phyloP scores from a whole-genome alignment of 2,113 vertebrate species.

The Crotophaga sulcirostris region DNA sequence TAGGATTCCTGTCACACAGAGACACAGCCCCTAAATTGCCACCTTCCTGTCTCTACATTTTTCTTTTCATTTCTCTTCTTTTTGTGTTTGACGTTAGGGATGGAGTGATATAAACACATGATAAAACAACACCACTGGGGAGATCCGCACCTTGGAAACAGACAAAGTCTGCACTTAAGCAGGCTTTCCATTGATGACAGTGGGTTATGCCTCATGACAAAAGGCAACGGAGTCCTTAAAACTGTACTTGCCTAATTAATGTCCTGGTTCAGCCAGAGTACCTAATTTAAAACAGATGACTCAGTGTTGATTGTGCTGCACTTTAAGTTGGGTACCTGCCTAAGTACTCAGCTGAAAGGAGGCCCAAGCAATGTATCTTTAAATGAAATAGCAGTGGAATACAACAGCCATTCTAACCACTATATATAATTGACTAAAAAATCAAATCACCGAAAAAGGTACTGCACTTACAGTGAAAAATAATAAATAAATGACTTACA shows the following conservation, averaged over 20 bases:
- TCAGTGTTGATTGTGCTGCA: constrained; percentile 15
- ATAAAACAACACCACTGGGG: constrained; percentile 19
- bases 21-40: constrained; percentile 30
- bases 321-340: constrained; percentile 53
- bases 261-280: neutral
- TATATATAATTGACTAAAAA: constrained; percentile 58
- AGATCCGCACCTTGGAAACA: neutral
- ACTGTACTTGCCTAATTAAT: constrained; percentile 17
- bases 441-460: constrained; percentile 49
- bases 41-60: constrained; percentile 38
- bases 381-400: constrained; percentile 28
- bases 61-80: constrained; percentile 28
- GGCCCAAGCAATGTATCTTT: neutral
- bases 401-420: neutral
- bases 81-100: constrained; percentile 14
- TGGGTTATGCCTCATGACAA: neutral
- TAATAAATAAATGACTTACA: constrained; percentile 52
- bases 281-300: constrained; percentile 52
- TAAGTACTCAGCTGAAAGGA: constrained; percentile 27
- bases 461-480: constrained; percentile 29
- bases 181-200: neutral
- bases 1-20: constrained; percentile 29
- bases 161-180: neutral
- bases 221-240: constrained; percentile 33
- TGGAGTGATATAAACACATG: constrained; percentile 44